Conservation (phyloP, 2,113 vertebrate species). For the Oncorhynchus tshawytscha region DNA sequence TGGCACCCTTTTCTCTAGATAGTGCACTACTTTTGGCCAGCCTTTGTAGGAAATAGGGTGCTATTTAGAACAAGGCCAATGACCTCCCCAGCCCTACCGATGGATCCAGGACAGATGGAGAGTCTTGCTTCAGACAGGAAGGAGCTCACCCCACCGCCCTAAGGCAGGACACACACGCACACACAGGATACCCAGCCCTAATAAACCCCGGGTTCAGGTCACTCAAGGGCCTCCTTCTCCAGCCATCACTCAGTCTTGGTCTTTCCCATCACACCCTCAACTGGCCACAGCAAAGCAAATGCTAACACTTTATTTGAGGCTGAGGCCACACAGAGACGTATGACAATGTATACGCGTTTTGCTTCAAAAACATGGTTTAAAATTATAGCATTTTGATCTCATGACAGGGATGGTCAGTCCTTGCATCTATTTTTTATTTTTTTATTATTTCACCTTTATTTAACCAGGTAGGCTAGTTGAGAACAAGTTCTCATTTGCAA, state of each 20-base stretch:
- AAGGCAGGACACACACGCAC: slow-evolving; percentile 5
- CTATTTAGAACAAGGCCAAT: background rate
- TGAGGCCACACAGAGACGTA: too few relatives aligned
- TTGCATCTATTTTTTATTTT: too few relatives aligned
- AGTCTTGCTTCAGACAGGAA: background rate
- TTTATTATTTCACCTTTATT: too few relatives aligned
- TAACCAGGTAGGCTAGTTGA: too few relatives aligned
- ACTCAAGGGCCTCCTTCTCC: slow-evolving; percentile 3
- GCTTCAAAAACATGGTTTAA: too few relatives aligned
- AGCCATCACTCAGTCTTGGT: background rate
- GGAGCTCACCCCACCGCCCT: background rate
- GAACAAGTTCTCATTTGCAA: too few relatives aligned
- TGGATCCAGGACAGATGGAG: background rate
- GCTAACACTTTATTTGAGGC: too few relatives aligned
- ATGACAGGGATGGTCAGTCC: too few relatives aligned
- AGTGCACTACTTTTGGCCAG: background rate
- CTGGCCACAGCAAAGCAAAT: too few relatives aligned
- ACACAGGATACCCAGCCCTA: slow-evolving; percentile 1
- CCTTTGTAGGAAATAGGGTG: background rate
- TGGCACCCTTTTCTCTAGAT: background rate
- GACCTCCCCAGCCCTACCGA: background rate
- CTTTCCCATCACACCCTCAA: background rate
- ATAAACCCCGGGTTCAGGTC: background rate
- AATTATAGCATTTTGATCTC: too few relatives aligned
- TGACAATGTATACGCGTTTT: too few relatives aligned